A percentile compares a stretch with the other conserved stretches of the same genome.
phyloP scores from a whole-genome alignment of 2,888 invertebrate genomes.

The Andrena haemorrhoa region DNA sequence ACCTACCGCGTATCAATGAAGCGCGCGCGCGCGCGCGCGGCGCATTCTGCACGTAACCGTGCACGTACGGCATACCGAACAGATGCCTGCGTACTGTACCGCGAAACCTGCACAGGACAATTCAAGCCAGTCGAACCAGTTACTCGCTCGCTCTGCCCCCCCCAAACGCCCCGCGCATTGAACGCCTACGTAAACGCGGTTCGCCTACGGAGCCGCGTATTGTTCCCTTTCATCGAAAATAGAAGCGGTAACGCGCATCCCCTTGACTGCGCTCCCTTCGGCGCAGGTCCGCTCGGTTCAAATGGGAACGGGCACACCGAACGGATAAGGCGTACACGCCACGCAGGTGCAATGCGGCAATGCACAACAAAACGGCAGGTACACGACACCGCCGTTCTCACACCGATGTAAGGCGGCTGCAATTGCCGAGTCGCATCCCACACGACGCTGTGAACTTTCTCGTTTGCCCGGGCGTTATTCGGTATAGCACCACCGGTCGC shows the following conservation, averaged over 20 bases:
- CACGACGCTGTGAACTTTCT: constrained; percentile 46
- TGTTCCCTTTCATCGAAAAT: constrained; percentile 52
- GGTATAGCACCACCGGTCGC: not conserved
- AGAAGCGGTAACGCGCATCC: constrained; percentile 44
- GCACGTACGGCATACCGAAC: constrained; percentile 20
- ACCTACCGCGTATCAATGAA: not conserved
- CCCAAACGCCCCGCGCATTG: constrained; percentile 24
- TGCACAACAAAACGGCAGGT: constrained; percentile 57
- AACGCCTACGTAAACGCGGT: constrained; percentile 53
- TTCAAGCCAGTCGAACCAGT: constrained; percentile 55
- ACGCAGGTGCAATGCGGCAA: constrained; percentile 59
- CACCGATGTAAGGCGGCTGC: constrained; percentile 17
- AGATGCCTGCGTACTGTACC: constrained; percentile 18
- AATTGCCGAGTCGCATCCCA: constrained; percentile 45
- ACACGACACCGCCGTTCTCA: constrained; percentile 37
- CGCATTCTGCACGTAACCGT: constrained; percentile 19
- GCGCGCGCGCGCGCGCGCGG: constrained; percentile 4
- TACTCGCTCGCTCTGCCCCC: constrained; percentile 19
- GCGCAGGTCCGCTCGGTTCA: constrained; percentile 10
- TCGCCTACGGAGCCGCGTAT: constrained; percentile 58
- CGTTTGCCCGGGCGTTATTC: constrained; percentile 24
- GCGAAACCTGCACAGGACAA: constrained; percentile 51
- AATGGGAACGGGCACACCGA: constrained; percentile 43
- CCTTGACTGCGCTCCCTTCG: constrained; percentile 13
- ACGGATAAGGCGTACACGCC: constrained; percentile 39